phyloP scores from a whole-genome alignment of 2,888 invertebrate species.

The Amphipoea lucens region DNA sequence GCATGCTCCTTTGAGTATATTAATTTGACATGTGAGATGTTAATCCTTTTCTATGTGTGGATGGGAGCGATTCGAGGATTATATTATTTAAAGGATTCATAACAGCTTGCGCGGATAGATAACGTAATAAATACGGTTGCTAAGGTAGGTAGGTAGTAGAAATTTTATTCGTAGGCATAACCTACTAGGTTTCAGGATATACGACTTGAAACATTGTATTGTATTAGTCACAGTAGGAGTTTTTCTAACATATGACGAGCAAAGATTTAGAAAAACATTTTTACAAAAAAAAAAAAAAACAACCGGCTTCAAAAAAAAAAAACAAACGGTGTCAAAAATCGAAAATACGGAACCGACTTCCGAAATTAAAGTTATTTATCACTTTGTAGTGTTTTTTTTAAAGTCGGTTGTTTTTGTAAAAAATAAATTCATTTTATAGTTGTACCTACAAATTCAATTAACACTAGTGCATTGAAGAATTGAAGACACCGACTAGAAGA shows the following conservation, averaged over 20 bases:
- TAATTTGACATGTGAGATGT: slow-evolving; percentile 15
- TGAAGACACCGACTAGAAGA: no score
- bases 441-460: no score
- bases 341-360: no score
- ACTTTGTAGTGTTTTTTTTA: no score
- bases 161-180: neutral
- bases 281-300: no score
- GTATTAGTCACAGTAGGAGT: neutral
- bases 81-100: slow-evolving; percentile 20
- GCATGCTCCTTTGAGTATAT: slow-evolving; percentile 23
- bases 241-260: neutral
- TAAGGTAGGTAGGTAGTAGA: neutral
- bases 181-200: neutral
- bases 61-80: slow-evolving; percentile 26
- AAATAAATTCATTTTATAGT: no score
- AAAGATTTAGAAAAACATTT: no score
- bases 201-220: neutral
- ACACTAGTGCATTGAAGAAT: no score
- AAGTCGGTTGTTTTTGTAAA: no score
- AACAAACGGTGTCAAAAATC: no score
- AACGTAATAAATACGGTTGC: neutral
- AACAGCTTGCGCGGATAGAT: slow-evolving; percentile 14
- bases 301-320: no score
- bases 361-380: no score
- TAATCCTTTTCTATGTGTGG: slow-evolving; percentile 34